phyloP scores from a whole-genome alignment of 2,888 invertebrate species.

The Lepidochrysops patricia region DNA sequence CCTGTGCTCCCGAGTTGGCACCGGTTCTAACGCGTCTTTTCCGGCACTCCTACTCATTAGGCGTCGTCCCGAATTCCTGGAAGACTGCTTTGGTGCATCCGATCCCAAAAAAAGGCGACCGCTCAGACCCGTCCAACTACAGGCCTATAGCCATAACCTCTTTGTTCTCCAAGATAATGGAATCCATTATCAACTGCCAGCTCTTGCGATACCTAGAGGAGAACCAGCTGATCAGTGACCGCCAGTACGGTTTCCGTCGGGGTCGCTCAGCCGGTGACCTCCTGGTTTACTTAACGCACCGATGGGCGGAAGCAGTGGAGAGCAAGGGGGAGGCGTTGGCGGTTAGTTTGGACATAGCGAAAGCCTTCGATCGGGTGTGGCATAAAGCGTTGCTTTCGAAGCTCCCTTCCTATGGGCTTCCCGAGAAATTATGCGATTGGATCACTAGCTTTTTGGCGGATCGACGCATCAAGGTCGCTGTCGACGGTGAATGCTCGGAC shows the following conservation, averaged over 20 bases:
- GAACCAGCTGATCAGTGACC: constrained; percentile 11
- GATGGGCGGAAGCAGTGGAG: constrained; percentile 2
- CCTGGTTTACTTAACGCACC: constrained; percentile 9
- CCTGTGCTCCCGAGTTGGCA: constrained; percentile 21
- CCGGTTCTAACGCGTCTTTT: constrained; percentile 19
- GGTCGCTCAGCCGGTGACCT: constrained; percentile 13
- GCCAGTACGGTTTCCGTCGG: constrained; percentile 13
- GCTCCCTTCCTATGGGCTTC: too few species aligned
- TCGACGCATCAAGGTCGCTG: too few species aligned
- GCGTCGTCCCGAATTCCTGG: constrained; percentile 16
- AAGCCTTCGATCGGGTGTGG: too few species aligned
- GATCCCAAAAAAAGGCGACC: constrained; percentile 17
- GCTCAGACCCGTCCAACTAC: constrained; percentile 14
- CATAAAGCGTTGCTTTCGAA: too few species aligned
- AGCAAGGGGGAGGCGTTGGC: background rate
- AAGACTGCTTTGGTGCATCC: constrained; percentile 9
- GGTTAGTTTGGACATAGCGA: too few species aligned
- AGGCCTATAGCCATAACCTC: constrained; percentile 19
- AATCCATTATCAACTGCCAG: background rate
- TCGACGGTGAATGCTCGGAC: too few species aligned
- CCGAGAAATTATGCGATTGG: too few species aligned
- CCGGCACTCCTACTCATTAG: constrained; percentile 12
- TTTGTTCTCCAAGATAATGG: constrained; percentile 13
- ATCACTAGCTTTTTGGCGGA: too few species aligned
- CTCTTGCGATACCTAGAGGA: constrained; percentile 1